Evolutionary conservation across 1,140 invertebrate genomes (phyloP), one percentile per base, ranked within the genome.

Genomic region (Penaeus japonicus): DNA sequence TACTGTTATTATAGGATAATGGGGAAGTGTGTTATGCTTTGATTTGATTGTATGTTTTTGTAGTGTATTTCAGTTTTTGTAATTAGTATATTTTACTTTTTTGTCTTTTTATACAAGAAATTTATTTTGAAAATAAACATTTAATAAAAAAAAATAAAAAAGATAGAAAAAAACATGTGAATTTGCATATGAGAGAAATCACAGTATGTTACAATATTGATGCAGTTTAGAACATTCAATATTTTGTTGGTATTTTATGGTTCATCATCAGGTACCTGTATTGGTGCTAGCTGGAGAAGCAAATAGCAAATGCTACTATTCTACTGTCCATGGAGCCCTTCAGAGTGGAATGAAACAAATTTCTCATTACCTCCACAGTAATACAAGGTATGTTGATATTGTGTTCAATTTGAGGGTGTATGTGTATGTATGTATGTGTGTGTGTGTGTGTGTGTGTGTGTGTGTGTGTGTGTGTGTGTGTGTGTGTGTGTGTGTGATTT

Each of bases 311-410:
- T 93, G 94, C 90, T 95, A 93, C 91, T 96, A 95, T 91, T 95
- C 95, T 12, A 96, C 96, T 1, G 96, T 96, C 4, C 96, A 97
- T 92, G 96, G 96, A 15, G 97, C 96, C 1, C 79, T 89, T 7
- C 83, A 75, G 54, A 89, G 57, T 83, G 89, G 89, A 20, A 82
- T 87, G 32, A 55, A 65, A 70, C 85, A 87, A 53, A 62, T 78
- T 20, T 5, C 30, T 18, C 85, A 87, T 65, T 87, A 80, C 54
- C 47, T 81, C 78, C n/a, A 30, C 12, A 32, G 77, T 30, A 39
- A 39, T 20, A 80, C 35, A 27, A 81, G 77, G 85, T 87, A 87
- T 54, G 53, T 20, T 77, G 39, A 77, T 5, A 30, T 7, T 47
- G 10, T 47, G 47, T 47, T 79, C 30, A 15, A 10, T 39, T 35